phyloP scores from a whole-genome alignment of 2,797 vertebrate genomes.

The Anguilla pacifica region DNA sequence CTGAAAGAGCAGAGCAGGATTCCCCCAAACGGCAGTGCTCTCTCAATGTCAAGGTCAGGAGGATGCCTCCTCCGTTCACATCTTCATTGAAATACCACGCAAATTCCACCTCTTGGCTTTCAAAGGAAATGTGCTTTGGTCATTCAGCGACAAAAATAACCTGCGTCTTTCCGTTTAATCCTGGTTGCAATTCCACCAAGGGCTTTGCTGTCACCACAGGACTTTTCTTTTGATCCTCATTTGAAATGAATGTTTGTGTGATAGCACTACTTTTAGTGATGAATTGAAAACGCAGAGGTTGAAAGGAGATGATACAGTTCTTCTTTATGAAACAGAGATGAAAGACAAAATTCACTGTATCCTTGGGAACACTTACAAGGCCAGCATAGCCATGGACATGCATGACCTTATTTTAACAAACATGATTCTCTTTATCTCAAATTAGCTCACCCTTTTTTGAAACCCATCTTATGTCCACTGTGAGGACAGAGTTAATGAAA shows the following conservation, averaged over 20 bases:
- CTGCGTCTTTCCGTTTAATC: neutral
- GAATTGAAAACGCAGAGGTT: neutral
- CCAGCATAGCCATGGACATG: neutral
- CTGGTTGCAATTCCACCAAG: slow-evolving; percentile 19
- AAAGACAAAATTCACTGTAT: neutral
- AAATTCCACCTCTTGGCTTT: neutral
- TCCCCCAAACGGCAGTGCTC: neutral
- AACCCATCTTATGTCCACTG: neutral
- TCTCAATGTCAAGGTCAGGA: slow-evolving; percentile 28
- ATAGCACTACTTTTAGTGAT: neutral
- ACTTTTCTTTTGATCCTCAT: neutral
- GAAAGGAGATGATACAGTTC: neutral
- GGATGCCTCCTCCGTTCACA: slow-evolving; percentile 14
- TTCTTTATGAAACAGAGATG: neutral
- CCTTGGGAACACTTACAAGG: neutral
- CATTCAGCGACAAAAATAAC: slow-evolving; percentile 10
- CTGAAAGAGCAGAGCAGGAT: neutral
- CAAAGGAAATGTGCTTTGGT: slow-evolving; percentile 19
- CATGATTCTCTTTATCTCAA: neutral
- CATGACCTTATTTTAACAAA: slow-evolving; percentile 14
- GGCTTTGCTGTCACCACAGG: slow-evolving; percentile 6
- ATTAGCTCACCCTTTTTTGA: neutral
- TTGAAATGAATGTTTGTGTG: slow-evolving; percentile 12
- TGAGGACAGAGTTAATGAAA: neutral
- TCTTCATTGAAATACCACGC: slow-evolving; percentile 32